These are phyloP conservation scores for Spizaetus ornatus DNA, from an alignment of 2,113 vertebrate genomes.

Conservation along the genomic window DNA sequence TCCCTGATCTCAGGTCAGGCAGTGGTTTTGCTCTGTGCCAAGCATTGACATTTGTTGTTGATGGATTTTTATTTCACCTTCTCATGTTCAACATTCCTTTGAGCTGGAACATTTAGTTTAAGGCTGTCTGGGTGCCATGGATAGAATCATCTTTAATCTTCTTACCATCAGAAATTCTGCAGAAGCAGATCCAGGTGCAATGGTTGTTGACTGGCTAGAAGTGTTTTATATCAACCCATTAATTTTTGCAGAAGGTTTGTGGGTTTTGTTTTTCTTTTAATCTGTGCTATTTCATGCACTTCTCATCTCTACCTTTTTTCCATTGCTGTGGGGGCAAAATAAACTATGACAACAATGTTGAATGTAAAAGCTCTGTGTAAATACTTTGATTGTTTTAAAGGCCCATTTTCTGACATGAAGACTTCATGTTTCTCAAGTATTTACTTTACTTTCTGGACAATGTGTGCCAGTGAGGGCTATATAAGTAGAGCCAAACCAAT, in stretches of 20 bases:
- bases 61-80: conserved; percentile 21
- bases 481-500: conserved; percentile 18
- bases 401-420: not conserved
- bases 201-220: not conserved
- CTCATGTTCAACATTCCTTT: conserved; percentile 38
- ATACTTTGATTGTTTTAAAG: not conserved
- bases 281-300: not conserved
- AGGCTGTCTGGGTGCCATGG: not conserved
- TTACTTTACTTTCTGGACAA: conserved; percentile 23
- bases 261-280: not conserved
- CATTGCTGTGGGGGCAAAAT: not conserved
- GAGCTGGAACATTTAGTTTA: conserved; percentile 21
- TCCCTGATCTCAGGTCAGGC: not conserved
- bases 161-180: conserved; percentile 20
- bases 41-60: not conserved
- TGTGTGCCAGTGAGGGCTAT: not conserved
- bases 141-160: conserved; percentile 17
- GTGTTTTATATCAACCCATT: not conserved
- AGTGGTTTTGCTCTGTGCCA: not conserved
- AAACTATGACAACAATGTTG: not conserved
- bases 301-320: not conserved
- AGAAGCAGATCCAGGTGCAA: not conserved
- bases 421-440: conserved; percentile 22
- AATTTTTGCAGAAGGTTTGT: not conserved
- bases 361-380: not conserved